Evolutionary conservation across 2,113 vertebrate species (phyloP).

Genomic region (Tragelaphus imberbis): DNA sequence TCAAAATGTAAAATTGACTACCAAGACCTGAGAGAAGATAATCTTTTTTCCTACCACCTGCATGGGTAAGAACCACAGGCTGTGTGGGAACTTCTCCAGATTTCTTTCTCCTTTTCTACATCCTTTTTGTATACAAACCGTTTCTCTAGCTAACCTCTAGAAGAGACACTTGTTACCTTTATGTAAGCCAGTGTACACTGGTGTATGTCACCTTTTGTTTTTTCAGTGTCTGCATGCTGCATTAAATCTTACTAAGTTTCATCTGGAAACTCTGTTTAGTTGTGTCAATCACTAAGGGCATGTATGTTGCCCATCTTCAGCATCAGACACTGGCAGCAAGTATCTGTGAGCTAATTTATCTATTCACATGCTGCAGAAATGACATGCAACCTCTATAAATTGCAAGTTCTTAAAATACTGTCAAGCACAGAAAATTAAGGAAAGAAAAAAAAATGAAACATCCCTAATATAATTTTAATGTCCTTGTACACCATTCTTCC

Average conservation of each 20-base stretch:
- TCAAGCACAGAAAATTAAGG: conserved; percentile 67
- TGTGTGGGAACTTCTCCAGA: conserved; percentile 55
- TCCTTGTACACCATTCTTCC: conserved; percentile 50
- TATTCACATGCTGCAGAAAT: conserved; percentile 58
- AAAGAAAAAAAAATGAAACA: conserved; percentile 63
- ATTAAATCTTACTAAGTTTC: not conserved
- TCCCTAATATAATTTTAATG: conserved; percentile 57
- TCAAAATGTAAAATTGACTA: conserved; percentile 70
- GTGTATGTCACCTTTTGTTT: conserved; percentile 32
- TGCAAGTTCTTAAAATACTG: conserved; percentile 65
- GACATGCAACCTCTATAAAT: conserved; percentile 24
- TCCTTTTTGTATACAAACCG: conserved; percentile 60
- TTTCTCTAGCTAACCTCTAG: conserved; percentile 62
- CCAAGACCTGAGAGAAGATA: conserved; percentile 67
- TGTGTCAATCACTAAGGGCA: not conserved
- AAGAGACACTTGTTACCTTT: conserved; percentile 64
- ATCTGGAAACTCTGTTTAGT: not conserved
- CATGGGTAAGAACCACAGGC: conserved; percentile 32
- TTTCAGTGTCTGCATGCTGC: not conserved
- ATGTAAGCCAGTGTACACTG: conserved; percentile 20
- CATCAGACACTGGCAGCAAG: not conserved
- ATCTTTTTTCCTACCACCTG: conserved; percentile 52
- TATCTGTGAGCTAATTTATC: conserved; percentile 31
- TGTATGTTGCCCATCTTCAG: not conserved
- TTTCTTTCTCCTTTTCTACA: conserved; percentile 49